These are phyloP conservation scores for Cuniculus paca DNA, from an alignment of 2,797 vertebrate species.

Conservation along the genomic window DNA sequence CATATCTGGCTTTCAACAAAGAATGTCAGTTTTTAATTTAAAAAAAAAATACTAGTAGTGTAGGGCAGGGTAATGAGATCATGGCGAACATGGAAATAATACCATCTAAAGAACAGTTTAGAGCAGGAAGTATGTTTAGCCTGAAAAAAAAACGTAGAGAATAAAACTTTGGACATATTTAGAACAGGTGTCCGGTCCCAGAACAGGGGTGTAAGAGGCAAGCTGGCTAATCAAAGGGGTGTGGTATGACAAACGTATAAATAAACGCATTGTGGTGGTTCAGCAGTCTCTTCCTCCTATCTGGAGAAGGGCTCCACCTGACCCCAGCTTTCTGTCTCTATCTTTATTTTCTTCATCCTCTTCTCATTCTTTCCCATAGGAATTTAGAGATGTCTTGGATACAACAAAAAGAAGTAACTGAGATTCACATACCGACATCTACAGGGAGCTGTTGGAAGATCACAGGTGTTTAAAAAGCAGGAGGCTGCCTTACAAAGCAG, in stretches of 20 bases:
- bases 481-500: neutral
- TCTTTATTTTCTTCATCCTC: too few species aligned
- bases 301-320: too few species aligned
- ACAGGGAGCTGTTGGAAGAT: neutral
- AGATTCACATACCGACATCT: neutral
- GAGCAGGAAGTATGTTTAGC: neutral
- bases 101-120: neutral
- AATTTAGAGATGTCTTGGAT: too few species aligned
- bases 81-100: neutral
- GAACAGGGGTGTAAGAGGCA: too few species aligned
- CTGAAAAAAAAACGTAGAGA: neutral
- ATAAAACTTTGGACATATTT: neutral
- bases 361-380: too few species aligned
- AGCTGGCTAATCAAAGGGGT: too few species aligned
- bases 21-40: neutral
- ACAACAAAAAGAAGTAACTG: neutral
- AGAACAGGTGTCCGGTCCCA: neutral
- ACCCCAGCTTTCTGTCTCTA: too few species aligned
- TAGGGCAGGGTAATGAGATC: neutral
- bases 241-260: too few species aligned
- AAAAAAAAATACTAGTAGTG: slow-evolving; percentile 37
- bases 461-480: neutral
- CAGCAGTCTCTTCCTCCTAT: too few species aligned
- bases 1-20: neutral
- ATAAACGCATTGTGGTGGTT: too few species aligned